Conservation (phyloP, 2,113 vertebrate species). For the Pandion haliaetus region DNA sequence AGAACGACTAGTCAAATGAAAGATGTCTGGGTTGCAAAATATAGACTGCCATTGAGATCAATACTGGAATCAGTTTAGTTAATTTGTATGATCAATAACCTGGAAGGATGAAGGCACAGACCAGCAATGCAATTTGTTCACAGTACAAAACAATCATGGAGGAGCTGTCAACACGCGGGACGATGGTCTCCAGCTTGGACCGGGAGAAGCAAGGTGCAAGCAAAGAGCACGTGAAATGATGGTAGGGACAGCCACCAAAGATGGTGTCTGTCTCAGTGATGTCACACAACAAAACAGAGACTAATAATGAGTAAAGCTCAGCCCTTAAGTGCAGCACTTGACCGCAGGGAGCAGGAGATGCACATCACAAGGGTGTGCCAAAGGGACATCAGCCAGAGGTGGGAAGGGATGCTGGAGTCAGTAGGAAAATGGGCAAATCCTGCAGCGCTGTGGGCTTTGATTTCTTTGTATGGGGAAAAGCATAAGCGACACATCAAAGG, state of each 20-base stretch:
- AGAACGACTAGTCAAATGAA: conserved; percentile 35
- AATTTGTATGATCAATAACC: conserved; percentile 60
- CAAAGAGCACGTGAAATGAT: neutral
- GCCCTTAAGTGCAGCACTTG: neutral
- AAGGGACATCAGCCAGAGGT: neutral
- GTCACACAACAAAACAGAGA: neutral
- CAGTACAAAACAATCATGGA: neutral
- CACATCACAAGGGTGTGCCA: neutral
- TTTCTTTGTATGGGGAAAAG: neutral
- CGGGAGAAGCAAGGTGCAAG: neutral
- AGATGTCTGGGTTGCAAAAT: conserved; percentile 50
- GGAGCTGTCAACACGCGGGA: neutral
- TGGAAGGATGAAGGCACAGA: neutral
- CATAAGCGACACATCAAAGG: neutral
- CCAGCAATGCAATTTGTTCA: conserved; percentile 1
- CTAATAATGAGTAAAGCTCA: neutral
- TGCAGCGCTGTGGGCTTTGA: neutral
- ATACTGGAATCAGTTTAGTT: conserved; percentile 64
- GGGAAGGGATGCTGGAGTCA: neutral
- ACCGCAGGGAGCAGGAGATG: neutral
- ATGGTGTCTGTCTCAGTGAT: fast-evolving
- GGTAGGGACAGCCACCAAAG: neutral
- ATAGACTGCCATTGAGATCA: conserved; percentile 20
- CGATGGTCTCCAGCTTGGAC: fast-evolving
- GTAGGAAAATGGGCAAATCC: neutral